Percentiles rank a stretch among this genome's conserved stretches.
phyloP scores from a whole-genome alignment of 53 echinoderm and acorn worm genomes.

The Temnopleurus reevesii region DNA sequence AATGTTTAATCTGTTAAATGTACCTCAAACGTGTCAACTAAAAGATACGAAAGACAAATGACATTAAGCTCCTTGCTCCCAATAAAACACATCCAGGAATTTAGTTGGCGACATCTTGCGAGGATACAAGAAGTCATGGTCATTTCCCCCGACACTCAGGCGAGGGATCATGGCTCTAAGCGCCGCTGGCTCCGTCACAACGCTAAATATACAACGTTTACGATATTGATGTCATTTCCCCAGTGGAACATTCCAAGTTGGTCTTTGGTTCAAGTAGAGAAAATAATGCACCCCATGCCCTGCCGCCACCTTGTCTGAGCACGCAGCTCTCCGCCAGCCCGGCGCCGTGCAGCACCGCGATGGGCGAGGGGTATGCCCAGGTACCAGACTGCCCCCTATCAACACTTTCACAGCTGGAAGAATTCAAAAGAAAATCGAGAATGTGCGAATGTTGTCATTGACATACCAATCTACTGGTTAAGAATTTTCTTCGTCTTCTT shows the following conservation, averaged over 20 bases:
- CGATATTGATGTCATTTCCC: slow-evolving; percentile 55
- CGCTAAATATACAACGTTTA: slow-evolving; percentile 23
- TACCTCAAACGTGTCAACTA: not conserved
- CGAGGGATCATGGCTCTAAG: slow-evolving; percentile 27
- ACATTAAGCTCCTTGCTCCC: not conserved
- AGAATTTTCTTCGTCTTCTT: not conserved
- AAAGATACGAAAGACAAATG: not conserved
- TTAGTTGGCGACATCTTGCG: slow-evolving; percentile 34
- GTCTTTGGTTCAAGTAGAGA: not conserved
- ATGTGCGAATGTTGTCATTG: slow-evolving; percentile 49
- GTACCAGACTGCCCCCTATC: not conserved
- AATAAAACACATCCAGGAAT: slow-evolving; percentile 22
- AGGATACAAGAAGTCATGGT: slow-evolving; percentile 39
- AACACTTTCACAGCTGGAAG: slow-evolving; percentile 37
- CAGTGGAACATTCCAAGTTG: not conserved
- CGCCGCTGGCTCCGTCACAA: slow-evolving; percentile 47
- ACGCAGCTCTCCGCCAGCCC: not conserved
- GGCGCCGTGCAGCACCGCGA: slow-evolving; percentile 34
- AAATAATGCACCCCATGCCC: slow-evolving; percentile 16
- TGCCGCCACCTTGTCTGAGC: slow-evolving; percentile 54
- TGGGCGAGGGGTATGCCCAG: not conserved
- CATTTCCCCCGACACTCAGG: slow-evolving; percentile 38
- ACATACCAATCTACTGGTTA: slow-evolving; percentile 45
- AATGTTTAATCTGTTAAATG: no score
- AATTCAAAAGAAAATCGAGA: slow-evolving; percentile 36